Evolutionary conservation across 2,888 invertebrate genomes (phyloP).

Genomic region (Sialis lutaria): DNA sequence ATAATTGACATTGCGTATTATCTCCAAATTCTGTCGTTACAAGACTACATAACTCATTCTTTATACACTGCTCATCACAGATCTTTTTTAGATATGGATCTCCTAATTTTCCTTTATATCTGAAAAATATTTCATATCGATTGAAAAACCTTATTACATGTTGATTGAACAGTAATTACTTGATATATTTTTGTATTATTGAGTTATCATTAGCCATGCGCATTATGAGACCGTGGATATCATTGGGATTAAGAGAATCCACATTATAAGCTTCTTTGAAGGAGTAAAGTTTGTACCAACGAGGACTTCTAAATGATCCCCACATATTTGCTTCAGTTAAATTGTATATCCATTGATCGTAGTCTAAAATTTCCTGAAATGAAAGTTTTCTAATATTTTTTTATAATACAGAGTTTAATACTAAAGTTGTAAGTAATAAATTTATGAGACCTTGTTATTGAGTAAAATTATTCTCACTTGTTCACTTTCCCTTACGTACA

Average conservation of each 20-base stretch:
- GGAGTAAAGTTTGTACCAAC: constrained; percentile 26
- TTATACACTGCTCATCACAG: not conserved
- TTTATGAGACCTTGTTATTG: not conserved
- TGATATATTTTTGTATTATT: constrained; percentile 20
- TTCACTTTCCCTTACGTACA: too few species aligned
- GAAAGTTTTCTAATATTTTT: constrained; percentile 1
- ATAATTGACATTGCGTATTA: constrained; percentile 18
- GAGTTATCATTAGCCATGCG: constrained; percentile 21
- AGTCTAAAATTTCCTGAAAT: constrained; percentile 21
- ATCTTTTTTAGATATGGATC: not conserved
- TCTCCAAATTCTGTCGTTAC: constrained; percentile 36
- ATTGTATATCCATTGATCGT: constrained; percentile 27
- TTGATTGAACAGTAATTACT: constrained; percentile 12
- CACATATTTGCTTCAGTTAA: constrained; percentile 28
- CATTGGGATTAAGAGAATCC: constrained; percentile 20
- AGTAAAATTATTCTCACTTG: too few species aligned
- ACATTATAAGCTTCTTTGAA: constrained; percentile 27
- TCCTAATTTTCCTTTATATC: not conserved
- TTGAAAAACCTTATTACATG: not conserved
- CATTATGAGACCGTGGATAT: constrained; percentile 22
- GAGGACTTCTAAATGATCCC: constrained; percentile 20
- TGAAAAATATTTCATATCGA: not conserved
- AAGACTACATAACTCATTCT: constrained; percentile 28
- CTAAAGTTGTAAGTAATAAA: too few species aligned
- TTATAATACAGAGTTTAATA: not conserved